Evolutionary conservation across 2,797 vertebrate genomes (phyloP), one percentile per base, ranked within the genome.

Genomic region (Somateria mollissima): DNA sequence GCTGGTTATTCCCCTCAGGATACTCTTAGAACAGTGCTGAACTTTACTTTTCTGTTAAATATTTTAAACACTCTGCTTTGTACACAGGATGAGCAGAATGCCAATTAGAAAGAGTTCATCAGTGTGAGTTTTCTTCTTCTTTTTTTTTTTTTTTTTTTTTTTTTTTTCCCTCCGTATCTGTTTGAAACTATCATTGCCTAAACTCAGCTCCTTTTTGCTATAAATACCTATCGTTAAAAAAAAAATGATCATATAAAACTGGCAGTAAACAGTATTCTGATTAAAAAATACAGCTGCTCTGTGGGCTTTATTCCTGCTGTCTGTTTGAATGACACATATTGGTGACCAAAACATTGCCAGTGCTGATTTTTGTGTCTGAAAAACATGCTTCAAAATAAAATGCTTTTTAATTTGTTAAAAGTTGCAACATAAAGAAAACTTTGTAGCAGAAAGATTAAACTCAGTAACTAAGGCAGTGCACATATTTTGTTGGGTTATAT

Each of bases 41-140:
- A 87, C 53, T 93, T 93, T 66, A 62, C 80, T 87, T 90, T 93
- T 82, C 83, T 89, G 25, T 76, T 74, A 82, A 94, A 60, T 90
- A 67, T 81, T 87, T 92, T 60, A 89, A 83, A 65, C 18, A 10
- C 66, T 88, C 39, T 89, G 21, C 43, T 84, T 88, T 92, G 71
- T 87, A 41, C 43, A 28, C n/a, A 65, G 71, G 56, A 60, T 83
- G 60, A 92, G 32, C 32, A 25, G 81, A 84, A 94, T 89, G 32
- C 13, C 65, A 87, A 56, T 87, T 94, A 94, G 34, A 60, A 82
- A 34, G 39, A 32, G 27, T 54, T 89, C 15, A 62, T 85, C 45
- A 45, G 49, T 75, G 37, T 34, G n/a, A 80, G 12, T 57, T 6
- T 64, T 39, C 27, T 20, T 13, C 13, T 54, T 58, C 74, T 70